phyloP scores from a whole-genome alignment of 2,113 vertebrate genomes.

The Aspidoscelis tigris region DNA sequence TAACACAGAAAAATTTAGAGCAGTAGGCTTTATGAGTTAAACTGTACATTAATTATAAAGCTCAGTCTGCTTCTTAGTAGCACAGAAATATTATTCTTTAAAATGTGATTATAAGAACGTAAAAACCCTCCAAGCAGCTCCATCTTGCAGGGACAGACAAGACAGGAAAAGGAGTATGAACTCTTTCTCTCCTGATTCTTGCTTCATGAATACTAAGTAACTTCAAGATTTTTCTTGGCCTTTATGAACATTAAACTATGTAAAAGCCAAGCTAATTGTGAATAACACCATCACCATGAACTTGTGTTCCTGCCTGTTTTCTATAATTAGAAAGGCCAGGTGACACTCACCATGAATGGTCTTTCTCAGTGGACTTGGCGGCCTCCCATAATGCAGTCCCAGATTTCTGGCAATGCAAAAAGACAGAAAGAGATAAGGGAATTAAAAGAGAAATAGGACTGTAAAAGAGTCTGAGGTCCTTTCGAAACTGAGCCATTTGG shows the following conservation, averaged over 20 bases:
- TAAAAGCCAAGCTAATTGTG: neutral
- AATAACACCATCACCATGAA: neutral
- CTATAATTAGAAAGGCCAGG: neutral
- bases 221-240: neutral
- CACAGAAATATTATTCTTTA: conserved; percentile 14
- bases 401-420: too few species aligned
- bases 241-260: neutral
- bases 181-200: neutral
- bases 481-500: too few species aligned
- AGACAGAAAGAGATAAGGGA: too few species aligned
- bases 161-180: neutral
- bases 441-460: too few species aligned
- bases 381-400: too few species aligned
- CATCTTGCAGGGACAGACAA: conserved; percentile 1
- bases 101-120: neutral
- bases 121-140: conserved; percentile 9
- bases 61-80: conserved; percentile 1
- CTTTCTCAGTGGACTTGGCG: too few species aligned
- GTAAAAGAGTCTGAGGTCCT: too few species aligned
- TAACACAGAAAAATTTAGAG: conserved; percentile 29
- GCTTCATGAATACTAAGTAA: neutral
- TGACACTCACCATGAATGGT: too few species aligned
- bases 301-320: neutral
- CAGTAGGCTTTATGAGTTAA: conserved; percentile 24
- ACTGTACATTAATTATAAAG: conserved; percentile 34